Conservation (phyloP, 2,888 invertebrate species). For the Coremacera marginata region DNA sequence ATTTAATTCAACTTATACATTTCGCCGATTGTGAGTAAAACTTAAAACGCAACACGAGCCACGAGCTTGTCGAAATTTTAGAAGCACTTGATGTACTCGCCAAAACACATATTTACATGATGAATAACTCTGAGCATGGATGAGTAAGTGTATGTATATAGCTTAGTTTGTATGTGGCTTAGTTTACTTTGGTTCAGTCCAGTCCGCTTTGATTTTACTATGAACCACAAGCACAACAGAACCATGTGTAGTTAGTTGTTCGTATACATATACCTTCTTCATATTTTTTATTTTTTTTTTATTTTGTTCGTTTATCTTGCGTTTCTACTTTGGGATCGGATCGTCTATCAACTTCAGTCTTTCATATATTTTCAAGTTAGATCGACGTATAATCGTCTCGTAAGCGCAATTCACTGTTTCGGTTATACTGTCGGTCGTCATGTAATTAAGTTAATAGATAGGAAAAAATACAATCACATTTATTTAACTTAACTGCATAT, state of each 20-base stretch:
- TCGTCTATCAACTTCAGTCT: slow-evolving; percentile 50
- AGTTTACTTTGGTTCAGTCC: slow-evolving; percentile 2
- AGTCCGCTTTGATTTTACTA: background rate
- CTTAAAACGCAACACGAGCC: background rate
- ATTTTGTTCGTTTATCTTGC: slow-evolving; percentile 36
- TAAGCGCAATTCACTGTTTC: slow-evolving; percentile 15
- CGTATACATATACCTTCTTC: slow-evolving; percentile 17
- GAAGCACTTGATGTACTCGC: slow-evolving; percentile 9
- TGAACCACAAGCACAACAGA: slow-evolving; percentile 8
- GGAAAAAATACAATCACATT: background rate
- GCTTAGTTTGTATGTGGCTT: slow-evolving; percentile 1
- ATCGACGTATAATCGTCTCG: slow-evolving; percentile 50
- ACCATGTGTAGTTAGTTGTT: slow-evolving; percentile 12
- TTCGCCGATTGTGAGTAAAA: background rate
- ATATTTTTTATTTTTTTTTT: slow-evolving; percentile 31
- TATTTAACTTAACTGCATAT: background rate
- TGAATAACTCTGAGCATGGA: background rate
- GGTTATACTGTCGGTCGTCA: slow-evolving; percentile 1
- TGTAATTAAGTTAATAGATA: slow-evolving; percentile 1
- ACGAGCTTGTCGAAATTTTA: background rate
- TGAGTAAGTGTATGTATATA: background rate
- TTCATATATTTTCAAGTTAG: slow-evolving; percentile 53
- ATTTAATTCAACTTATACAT: background rate
- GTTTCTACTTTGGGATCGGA: slow-evolving; percentile 32
- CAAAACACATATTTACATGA: background rate